Percentiles rank a stretch among this genome's conserved stretches.
phyloP scores from a whole-genome alignment of 2,113 vertebrate species.

The Caranx melampygus region DNA sequence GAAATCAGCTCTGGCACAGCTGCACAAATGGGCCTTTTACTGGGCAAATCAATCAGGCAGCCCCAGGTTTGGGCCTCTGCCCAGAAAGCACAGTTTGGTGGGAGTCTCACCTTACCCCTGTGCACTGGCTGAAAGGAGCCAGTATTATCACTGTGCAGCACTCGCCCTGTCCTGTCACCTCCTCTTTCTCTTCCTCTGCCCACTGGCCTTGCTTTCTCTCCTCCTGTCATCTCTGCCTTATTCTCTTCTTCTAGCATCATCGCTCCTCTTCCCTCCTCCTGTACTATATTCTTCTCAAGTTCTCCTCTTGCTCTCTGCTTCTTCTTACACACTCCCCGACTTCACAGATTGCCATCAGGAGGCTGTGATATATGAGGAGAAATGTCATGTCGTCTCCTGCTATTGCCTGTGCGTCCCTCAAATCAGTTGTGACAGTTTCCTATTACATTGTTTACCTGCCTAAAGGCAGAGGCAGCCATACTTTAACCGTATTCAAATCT shows the following conservation, averaged over 20 bases:
- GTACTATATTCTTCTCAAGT: slow-evolving; percentile 15
- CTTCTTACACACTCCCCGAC: slow-evolving; percentile 58
- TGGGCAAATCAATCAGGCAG: slow-evolving; percentile 78
- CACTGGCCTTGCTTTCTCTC: slow-evolving; percentile 32
- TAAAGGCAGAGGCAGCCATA: slow-evolving; percentile 65
- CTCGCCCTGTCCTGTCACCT: slow-evolving; percentile 62
- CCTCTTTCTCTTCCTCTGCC: slow-evolving; percentile 52
- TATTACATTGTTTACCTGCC: slow-evolving; percentile 81
- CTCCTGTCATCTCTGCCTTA: slow-evolving; percentile 42
- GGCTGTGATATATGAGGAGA: slow-evolving; percentile 68
- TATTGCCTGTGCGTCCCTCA: slow-evolving; percentile 60
- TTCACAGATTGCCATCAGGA: slow-evolving; percentile 74
- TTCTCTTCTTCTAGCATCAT: slow-evolving; percentile 28
- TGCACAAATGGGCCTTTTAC: slow-evolving; percentile 81
- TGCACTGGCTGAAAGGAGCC: slow-evolving; percentile 73
- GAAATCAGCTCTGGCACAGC: slow-evolving; percentile 72
- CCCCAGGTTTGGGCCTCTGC: slow-evolving; percentile 77
- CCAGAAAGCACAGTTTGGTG: slow-evolving; percentile 84
- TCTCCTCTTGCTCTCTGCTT: slow-evolving; percentile 42
- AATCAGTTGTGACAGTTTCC: slow-evolving; percentile 81
- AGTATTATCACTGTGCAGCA: slow-evolving; percentile 77
- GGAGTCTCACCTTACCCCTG: slow-evolving; percentile 79
- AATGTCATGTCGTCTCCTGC: slow-evolving; percentile 69
- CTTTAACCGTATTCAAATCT: slow-evolving; percentile 73
- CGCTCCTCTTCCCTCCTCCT: slow-evolving; percentile 11